Evolutionary conservation across 2,888 invertebrate genomes (phyloP).

Genomic region (Ectemnius cavifrons): DNA sequence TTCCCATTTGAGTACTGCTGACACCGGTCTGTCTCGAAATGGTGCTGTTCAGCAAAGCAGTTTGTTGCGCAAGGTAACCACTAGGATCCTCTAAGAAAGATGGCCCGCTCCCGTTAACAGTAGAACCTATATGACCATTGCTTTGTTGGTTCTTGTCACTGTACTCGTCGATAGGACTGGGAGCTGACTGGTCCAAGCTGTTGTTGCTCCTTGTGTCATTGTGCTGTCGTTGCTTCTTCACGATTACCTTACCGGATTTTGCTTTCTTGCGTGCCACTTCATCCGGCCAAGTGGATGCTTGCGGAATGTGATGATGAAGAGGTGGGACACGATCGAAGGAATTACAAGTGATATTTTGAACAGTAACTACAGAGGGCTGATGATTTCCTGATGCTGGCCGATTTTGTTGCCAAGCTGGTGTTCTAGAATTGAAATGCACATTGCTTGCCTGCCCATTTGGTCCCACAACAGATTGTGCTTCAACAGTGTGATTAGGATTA

Average conservation of each 20-base stretch:
- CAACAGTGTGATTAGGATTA: slow-evolving; percentile 66
- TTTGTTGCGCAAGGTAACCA: slow-evolving; percentile 94
- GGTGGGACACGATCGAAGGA: slow-evolving; percentile 86
- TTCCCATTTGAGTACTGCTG: slow-evolving; percentile 73
- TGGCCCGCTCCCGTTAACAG: slow-evolving; percentile 79
- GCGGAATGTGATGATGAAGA: slow-evolving; percentile 84
- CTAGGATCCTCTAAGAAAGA: slow-evolving; percentile 95
- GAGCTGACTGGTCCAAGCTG: slow-evolving; percentile 64
- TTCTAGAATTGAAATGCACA: slow-evolving; percentile 76
- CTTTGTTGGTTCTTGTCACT: slow-evolving; percentile 68
- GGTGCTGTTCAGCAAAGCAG: slow-evolving; percentile 90
- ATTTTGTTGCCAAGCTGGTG: slow-evolving; percentile 83
- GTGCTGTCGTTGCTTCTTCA: slow-evolving; percentile 72
- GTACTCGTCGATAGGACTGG: slow-evolving; percentile 70
- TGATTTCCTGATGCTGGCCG: slow-evolving; percentile 60
- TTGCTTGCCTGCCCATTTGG: slow-evolving; percentile 67
- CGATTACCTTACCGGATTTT: slow-evolving; percentile 78
- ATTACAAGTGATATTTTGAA: slow-evolving; percentile 78
- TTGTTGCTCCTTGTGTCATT: slow-evolving; percentile 55
- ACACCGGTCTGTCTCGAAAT: slow-evolving; percentile 84
- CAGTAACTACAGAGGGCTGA: slow-evolving; percentile 58
- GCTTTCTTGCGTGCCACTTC: slow-evolving; percentile 82
- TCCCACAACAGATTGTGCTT: slow-evolving; percentile 66
- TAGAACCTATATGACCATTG: slow-evolving; percentile 61
- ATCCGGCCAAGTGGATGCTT: slow-evolving; percentile 80